Percentiles rank a stretch among this genome's conserved stretches.
phyloP scores from a whole-genome alignment of 2,113 vertebrate species.

The Leucoraja erinaceus region DNA sequence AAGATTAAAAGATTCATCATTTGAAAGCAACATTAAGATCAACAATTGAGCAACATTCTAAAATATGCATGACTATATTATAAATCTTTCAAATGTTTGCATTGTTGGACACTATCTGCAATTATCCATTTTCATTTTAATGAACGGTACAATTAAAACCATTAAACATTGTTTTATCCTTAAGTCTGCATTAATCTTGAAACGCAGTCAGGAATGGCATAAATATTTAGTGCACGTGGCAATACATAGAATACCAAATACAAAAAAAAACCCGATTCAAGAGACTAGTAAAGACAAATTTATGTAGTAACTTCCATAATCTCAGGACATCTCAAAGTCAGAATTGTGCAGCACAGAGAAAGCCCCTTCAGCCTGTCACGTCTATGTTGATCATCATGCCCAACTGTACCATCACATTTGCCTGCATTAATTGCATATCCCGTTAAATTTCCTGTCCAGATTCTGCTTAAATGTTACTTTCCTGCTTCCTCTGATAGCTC shows the following conservation, averaged over 20 bases:
- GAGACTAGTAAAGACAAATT: not conserved
- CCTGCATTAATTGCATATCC: too few relatives aligned
- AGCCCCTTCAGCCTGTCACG: too few relatives aligned
- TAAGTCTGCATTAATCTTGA: not conserved
- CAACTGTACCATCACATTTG: too few relatives aligned
- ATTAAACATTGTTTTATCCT: not conserved
- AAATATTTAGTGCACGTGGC: not conserved
- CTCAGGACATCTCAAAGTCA: not conserved
- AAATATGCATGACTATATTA: not conserved
- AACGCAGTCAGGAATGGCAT: not conserved
- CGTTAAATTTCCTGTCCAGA: too few relatives aligned
- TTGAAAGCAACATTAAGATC: not conserved
- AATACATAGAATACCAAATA: not conserved
- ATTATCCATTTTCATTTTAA: not conserved
- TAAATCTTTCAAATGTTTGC: not conserved
- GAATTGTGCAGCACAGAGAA: too few relatives aligned
- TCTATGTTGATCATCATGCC: too few relatives aligned
- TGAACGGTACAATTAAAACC: not conserved
- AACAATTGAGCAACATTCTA: not conserved
- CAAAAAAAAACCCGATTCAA: not conserved
- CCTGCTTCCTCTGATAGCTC: too few relatives aligned
- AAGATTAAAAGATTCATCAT: constrained; percentile 14
- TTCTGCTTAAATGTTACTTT: too few relatives aligned
- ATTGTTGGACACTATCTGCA: not conserved
- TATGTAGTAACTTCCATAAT: not conserved